Base-by-base conservation (phyloP, 2,797 vertebrate species). In the Gorsachius magnificus region DNA sequence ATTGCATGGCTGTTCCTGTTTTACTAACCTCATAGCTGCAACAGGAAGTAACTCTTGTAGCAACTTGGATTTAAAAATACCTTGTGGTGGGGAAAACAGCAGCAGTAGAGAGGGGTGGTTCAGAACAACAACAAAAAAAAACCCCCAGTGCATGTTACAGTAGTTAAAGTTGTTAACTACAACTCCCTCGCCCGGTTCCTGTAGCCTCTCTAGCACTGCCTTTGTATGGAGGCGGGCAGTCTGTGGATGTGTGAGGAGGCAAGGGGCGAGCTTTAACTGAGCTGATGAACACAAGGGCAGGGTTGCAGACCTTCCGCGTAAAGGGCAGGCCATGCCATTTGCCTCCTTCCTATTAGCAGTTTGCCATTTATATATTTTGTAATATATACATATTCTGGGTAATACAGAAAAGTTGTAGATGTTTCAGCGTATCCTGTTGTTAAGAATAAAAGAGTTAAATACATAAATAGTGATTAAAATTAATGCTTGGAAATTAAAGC, bases 21-120 rank as follows among this genome's bases (percentile, higher is more conserved):
- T 89, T 78, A 83, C 75, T 89, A 78, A 89, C 81, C 92, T 81
- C 36, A 0, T 29, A 81, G 71, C 61, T 85, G 84, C 76, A 87
- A 81, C 78, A 89, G 88, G 89, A 96, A 96, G 72, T 86, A 76
- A 63, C 68, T 88, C 70, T 50, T 29, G 9, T 63, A 89, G 71
- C 77, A 94, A 53, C 71, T 63, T 87, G 63, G 66, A 76, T 95
- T 80, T 96, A 80, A 95, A 96, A 95, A 92, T 95, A 87, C 56
- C 17, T 58, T 72, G 54, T 71, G 75, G 76, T 81, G 82, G 57
- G 60, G 87, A 90, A 76, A 82, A 28, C n/a, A 50, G 60, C 80
- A 83, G 51, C 77, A 64, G n/a, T 28, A 36, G 74, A 86, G 87
- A 56, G 25, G 45, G 57, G 56, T 72, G 46, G n/a, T 68, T 87